Conservation (phyloP, 1,140 invertebrate species). For the Diorhabda carinulata region DNA sequence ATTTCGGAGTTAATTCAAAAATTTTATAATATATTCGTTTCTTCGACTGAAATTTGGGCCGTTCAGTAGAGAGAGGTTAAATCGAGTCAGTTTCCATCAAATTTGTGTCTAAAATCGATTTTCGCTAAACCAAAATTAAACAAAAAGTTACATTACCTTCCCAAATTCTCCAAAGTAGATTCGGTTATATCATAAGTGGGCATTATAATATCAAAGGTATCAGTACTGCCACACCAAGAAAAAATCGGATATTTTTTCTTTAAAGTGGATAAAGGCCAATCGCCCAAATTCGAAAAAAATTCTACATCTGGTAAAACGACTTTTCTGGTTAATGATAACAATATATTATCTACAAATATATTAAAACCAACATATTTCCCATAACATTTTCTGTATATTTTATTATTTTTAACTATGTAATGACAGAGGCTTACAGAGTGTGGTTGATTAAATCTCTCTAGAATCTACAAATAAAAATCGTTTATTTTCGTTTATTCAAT, state of each 20-base stretch:
- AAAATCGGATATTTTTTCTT: slow-evolving; percentile 74
- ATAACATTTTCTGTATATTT: slow-evolving; percentile 84
- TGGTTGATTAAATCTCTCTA: slow-evolving; percentile 57
- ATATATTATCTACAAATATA: slow-evolving; percentile 88
- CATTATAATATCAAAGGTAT: slow-evolving; percentile 84
- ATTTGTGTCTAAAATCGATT: too few species aligned
- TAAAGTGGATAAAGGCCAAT: slow-evolving; percentile 81
- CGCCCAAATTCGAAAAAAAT: slow-evolving; percentile 90
- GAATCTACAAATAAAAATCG: slow-evolving; percentile 28
- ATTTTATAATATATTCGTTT: too few species aligned
- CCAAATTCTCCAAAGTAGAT: slow-evolving; percentile 87
- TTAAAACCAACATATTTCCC: slow-evolving; percentile 94
- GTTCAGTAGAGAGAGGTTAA: too few species aligned
- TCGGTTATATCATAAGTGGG: slow-evolving; percentile 95
- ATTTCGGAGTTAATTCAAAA: too few species aligned
- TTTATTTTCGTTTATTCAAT: slow-evolving; percentile 13
- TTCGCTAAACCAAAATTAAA: too few species aligned
- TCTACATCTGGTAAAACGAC: slow-evolving; percentile 83
- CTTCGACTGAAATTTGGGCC: too few species aligned
- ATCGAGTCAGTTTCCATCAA: too few species aligned
- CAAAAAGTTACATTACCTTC: slow-evolving; percentile 56
- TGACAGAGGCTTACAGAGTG: slow-evolving; percentile 83
- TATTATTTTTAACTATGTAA: slow-evolving; percentile 81
- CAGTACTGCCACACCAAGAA: slow-evolving; percentile 91
- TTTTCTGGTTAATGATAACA: slow-evolving; percentile 80